Percentiles rank a stretch among this genome's conserved stretches.
Evolutionary conservation across 2,888 invertebrate species (phyloP).

Genomic region (Nemapogon koenigi): DNA sequence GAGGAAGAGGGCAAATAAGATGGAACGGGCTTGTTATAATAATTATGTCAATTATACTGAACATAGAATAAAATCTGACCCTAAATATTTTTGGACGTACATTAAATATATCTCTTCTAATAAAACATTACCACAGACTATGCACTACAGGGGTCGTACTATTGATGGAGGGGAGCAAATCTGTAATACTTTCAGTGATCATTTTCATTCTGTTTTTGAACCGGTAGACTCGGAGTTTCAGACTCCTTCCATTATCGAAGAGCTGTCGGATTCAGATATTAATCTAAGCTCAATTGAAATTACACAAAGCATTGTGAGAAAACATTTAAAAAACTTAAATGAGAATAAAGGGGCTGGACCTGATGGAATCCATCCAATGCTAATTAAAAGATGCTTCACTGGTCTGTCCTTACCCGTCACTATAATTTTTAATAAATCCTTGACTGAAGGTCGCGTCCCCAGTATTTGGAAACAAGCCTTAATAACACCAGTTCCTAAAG

Average conservation of each 20-base stretch:
- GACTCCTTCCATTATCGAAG: too few species aligned
- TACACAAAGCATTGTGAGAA: not conserved
- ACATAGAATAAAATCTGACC: too few species aligned
- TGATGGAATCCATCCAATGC: constrained; percentile 3
- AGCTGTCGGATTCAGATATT: too few species aligned
- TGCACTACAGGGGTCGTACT: not conserved
- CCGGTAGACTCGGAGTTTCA: not conserved
- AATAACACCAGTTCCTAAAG: constrained; percentile 3
- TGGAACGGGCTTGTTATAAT: too few species aligned
- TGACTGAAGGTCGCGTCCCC: not conserved
- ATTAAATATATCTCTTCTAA: not conserved
- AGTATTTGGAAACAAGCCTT: constrained; percentile 2
- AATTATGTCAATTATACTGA: too few species aligned
- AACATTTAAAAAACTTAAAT: not conserved
- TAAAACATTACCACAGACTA: not conserved
- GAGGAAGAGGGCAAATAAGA: too few species aligned
- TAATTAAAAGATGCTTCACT: not conserved
- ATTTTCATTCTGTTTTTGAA: constrained; percentile 2
- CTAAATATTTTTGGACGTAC: not conserved
- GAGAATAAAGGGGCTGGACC: constrained; percentile 2
- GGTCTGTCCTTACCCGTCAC: not conserved
- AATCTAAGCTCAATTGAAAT: not conserved
- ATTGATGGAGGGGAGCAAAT: not conserved
- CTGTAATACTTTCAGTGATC: not conserved
- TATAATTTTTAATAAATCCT: constrained; percentile 1